A percentile compares a stretch with the other conserved stretches of the same genome.
Conservation (phyloP, 2,113 vertebrate genomes). For the Prochilodus magdalenae region DNA sequence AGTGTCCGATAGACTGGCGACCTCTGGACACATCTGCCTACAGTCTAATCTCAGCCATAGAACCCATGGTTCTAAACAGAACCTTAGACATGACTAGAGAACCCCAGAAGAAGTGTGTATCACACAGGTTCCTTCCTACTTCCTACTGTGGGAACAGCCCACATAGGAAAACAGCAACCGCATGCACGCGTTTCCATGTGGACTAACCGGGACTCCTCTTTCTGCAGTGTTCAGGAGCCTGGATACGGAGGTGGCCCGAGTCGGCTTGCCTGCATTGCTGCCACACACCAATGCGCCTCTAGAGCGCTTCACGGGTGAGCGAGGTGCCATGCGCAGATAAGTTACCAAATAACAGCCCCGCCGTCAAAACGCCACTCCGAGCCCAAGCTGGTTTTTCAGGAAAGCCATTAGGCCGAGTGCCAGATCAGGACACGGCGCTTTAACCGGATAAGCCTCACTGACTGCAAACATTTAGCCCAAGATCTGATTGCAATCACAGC, state of each 20-base stretch:
- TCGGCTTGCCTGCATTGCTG: constrained; percentile 13
- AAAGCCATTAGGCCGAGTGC: neutral
- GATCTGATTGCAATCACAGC: neutral
- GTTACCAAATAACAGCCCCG: neutral
- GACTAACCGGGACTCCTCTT: neutral
- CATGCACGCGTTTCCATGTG: neutral
- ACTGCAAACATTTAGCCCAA: neutral
- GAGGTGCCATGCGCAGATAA: neutral
- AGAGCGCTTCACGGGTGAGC: constrained; percentile 55
- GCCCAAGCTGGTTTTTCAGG: neutral
- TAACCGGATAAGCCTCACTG: neutral
- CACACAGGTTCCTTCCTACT: too few species aligned
- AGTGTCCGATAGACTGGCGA: too few species aligned
- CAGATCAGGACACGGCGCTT: neutral
- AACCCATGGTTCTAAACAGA: too few species aligned
- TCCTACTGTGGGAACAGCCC: neutral
- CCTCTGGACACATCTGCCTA: too few species aligned
- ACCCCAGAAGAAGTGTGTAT: too few species aligned
- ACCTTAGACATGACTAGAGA: too few species aligned
- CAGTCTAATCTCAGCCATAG: too few species aligned
- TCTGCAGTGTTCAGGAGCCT: constrained; percentile 42
- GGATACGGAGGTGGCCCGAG: constrained; percentile 29
- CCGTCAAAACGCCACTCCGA: neutral
- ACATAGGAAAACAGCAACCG: neutral
- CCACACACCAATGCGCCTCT: constrained; percentile 16